phyloP scores from a whole-genome alignment of 1,140 invertebrate species.

The Parasteatoda tepidariorum region DNA sequence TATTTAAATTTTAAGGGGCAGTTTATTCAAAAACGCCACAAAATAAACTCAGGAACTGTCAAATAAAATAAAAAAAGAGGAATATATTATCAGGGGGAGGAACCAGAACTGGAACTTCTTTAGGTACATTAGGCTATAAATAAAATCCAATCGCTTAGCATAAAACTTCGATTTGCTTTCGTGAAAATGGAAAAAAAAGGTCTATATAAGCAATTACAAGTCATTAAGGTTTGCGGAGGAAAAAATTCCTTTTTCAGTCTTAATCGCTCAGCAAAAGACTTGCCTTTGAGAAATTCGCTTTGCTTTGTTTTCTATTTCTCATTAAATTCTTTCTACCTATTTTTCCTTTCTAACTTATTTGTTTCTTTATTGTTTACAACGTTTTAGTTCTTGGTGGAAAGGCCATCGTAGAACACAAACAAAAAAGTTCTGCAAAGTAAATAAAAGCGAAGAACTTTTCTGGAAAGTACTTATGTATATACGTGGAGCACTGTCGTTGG shows the following conservation, averaged over 20 bases:
- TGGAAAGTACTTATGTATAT: background rate
- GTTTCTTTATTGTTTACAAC: background rate
- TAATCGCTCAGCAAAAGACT: constrained; percentile 13
- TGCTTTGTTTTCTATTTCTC: constrained; percentile 4
- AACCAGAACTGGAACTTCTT: background rate
- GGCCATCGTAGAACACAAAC: background rate
- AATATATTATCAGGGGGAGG: no score
- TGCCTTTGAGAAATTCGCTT: background rate
- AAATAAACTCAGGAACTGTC: no score
- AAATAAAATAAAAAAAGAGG: no score
- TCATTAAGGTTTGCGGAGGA: constrained; percentile 12
- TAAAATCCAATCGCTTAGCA: constrained; percentile 42
- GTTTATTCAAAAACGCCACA: no score
- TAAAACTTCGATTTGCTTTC: constrained; percentile 37
- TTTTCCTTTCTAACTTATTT: background rate
- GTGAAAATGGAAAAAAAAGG: constrained; percentile 17
- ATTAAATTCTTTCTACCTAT: background rate
- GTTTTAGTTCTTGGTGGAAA: background rate
- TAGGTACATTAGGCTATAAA: background rate
- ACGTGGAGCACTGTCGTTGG: background rate
- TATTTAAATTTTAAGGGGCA: no score
- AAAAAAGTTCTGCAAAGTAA: background rate
- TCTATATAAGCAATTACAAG: constrained; percentile 43
- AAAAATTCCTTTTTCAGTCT: constrained; percentile 14
- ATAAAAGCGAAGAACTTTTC: background rate